Percentiles rank a stretch among this genome's conserved stretches.
phyloP scores from a whole-genome alignment of 2,888 invertebrate species.

The Ochropacha duplaris region DNA sequence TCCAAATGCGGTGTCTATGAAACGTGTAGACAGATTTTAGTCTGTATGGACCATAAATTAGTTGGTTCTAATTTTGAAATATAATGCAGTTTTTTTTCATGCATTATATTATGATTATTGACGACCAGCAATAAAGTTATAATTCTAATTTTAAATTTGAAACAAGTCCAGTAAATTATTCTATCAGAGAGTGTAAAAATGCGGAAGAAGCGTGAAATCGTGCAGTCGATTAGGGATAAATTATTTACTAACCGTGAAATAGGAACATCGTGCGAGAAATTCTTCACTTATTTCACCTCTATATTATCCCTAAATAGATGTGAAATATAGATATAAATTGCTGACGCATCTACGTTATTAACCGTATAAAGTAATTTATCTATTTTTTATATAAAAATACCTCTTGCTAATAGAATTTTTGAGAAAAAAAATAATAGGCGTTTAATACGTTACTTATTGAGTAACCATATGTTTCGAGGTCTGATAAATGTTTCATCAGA shows the following conservation, averaged over 20 bases:
- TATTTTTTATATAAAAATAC: background rate
- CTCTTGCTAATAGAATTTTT: background rate
- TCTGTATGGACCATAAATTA: too few species aligned
- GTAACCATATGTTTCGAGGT: conserved; percentile 3
- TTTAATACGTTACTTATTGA: conserved; percentile 1
- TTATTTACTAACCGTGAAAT: conserved; percentile 40
- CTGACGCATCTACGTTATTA: conserved; percentile 1
- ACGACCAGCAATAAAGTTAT: background rate
- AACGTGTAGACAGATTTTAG: too few species aligned
- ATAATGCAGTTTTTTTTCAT: background rate
- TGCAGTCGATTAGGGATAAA: conserved; percentile 19
- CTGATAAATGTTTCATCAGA: too few species aligned
- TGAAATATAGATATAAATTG: background rate
- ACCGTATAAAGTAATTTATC: background rate
- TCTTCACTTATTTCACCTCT: background rate
- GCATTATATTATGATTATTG: background rate
- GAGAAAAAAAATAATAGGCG: background rate
- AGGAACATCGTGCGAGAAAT: conserved; percentile 34
- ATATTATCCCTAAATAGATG: background rate
- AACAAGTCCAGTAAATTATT: conserved; percentile 37
- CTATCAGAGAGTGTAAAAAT: conserved; percentile 32
- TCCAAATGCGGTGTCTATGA: too few species aligned
- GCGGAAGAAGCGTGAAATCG: conserved; percentile 45
- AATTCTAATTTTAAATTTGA: conserved; percentile 2
- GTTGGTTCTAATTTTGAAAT: background rate